Base-by-base conservation (phyloP, 1,140 invertebrate genomes). In the Chlorops oryzae region DNA sequence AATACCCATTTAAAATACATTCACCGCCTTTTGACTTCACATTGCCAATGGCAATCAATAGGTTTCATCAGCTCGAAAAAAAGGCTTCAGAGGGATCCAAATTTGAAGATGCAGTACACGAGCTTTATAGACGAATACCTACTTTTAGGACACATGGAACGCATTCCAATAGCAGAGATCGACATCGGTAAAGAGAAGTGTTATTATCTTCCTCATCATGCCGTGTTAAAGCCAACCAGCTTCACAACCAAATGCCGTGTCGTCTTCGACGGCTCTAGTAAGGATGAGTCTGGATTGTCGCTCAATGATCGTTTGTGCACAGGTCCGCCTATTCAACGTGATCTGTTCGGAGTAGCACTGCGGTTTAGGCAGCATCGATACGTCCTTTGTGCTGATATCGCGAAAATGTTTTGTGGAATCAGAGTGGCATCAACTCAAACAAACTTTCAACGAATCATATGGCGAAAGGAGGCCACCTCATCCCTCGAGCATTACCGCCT, bases 401-500 rank as follows among this genome's bases (percentile, higher is more conserved):
- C 57, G 18, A 62, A 68, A 48, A 70, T 70, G 62, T 74, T 58
- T 49, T 52, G 66, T 2, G 59, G 60, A 41, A 58, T 71, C 7
- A 37, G 13, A 42, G 47, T 54, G 13, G 17, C 24, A 3, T 27
- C 41, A 12, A 34, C 24, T 12, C 52, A 47, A 18, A 18, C 21
- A 6, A 41, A 55, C 17, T 68, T 61, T 45, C 73, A 76, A 61
- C 39, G 59, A 24, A 70, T 76, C 25, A n/a, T 76, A 1, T 74
- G 73, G 67, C 35, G 67, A 25, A 32, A 62, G 39, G 40, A 50
- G 5, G 48, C 56, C 15, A 39, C 43, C 24, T 27, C 65, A 22
- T 40, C 54, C 13, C 46, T 75, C 1, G 53, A 55, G 42, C 55
- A 50, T n/a, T 70, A 43, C 52, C 54, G 45, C 15, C 43, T 71